A percentile compares a stretch with the other conserved stretches of the same genome.
phyloP scores from a whole-genome alignment of 2,888 invertebrate species.

The Apotomis capreana region DNA sequence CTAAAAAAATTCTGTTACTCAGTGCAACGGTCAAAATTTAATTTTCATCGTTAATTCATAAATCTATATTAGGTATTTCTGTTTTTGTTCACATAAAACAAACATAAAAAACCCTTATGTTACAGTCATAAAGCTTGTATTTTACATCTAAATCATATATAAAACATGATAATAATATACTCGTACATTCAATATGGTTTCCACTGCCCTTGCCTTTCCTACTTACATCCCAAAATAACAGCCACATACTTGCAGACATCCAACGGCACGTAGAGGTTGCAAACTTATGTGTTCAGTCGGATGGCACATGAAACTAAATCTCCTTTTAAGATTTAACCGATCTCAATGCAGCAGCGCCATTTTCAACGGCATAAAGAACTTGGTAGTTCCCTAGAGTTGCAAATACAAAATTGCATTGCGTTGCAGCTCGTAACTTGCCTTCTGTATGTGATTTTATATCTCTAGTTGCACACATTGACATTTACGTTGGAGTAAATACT shows the following conservation, averaged over 20 bases:
- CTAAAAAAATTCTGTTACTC: too few relatives aligned
- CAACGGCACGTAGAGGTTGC: slow-evolving; percentile 27
- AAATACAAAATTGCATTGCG: slow-evolving; percentile 38
- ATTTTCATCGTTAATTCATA: too few relatives aligned
- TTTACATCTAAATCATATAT: too few relatives aligned
- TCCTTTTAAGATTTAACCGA: neutral
- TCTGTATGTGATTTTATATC: slow-evolving; percentile 41
- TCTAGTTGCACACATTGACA: slow-evolving; percentile 33
- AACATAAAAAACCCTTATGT: too few relatives aligned
- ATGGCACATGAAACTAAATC: slow-evolving; percentile 9
- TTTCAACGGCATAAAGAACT: slow-evolving; percentile 20
- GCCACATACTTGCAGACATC: slow-evolving; percentile 27
- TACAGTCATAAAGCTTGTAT: too few relatives aligned
- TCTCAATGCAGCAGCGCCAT: neutral
- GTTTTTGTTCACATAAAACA: too few relatives aligned
- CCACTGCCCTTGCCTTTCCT: slow-evolving; percentile 7
- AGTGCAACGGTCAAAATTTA: too few relatives aligned
- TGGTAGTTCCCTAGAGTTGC: slow-evolving; percentile 28
- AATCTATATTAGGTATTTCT: too few relatives aligned
- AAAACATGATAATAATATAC: neutral
- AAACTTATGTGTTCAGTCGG: slow-evolving; percentile 17
- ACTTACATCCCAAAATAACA: slow-evolving; percentile 15
- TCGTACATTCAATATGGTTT: neutral
- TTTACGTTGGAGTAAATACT: slow-evolving; percentile 37
- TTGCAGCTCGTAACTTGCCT: slow-evolving; percentile 36